A percentile compares a stretch with the other conserved stretches of the same genome.
These are phyloP conservation scores for Adela reaumurella DNA, from an alignment of 2,888 invertebrate species.

Conservation along the genomic window DNA sequence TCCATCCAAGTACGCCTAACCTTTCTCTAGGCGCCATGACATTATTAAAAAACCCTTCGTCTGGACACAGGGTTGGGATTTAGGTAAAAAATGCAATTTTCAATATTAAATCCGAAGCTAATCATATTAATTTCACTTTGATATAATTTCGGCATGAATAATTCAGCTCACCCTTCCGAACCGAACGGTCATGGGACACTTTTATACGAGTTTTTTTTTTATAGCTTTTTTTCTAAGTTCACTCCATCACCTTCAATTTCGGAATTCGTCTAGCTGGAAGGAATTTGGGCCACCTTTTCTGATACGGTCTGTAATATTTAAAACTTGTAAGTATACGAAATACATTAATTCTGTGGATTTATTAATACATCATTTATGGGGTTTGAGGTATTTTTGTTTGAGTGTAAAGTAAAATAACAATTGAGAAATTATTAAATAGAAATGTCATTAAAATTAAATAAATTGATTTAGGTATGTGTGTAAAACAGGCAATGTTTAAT, in stretches of 20 bases:
- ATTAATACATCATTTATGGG: too few species aligned
- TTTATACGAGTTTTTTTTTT: not conserved
- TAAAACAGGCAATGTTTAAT: too few species aligned
- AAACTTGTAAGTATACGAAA: too few species aligned
- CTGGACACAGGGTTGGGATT: not conserved
- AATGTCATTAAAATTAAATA: too few species aligned
- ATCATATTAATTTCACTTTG: constrained; percentile 29
- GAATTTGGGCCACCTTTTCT: too few species aligned
- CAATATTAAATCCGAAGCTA: constrained; percentile 39
- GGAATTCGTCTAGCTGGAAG: not conserved
- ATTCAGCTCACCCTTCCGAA: not conserved
- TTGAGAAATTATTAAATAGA: too few species aligned
- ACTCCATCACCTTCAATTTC: not conserved
- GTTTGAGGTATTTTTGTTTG: too few species aligned
- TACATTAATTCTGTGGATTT: too few species aligned
- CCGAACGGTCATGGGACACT: not conserved
- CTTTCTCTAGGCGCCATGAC: not conserved
- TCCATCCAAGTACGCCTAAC: too few species aligned
- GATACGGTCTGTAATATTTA: too few species aligned
- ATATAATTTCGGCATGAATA: not conserved
- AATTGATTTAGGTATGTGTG: too few species aligned
- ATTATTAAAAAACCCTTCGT: not conserved
- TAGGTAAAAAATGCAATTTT: constrained; percentile 24
- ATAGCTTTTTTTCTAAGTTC: not conserved
- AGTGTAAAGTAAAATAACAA: too few species aligned